Percentiles rank a stretch among this genome's conserved stretches.
phyloP scores from a whole-genome alignment of 92 coral and sea anemone species.

The Meandrina meandrites region DNA sequence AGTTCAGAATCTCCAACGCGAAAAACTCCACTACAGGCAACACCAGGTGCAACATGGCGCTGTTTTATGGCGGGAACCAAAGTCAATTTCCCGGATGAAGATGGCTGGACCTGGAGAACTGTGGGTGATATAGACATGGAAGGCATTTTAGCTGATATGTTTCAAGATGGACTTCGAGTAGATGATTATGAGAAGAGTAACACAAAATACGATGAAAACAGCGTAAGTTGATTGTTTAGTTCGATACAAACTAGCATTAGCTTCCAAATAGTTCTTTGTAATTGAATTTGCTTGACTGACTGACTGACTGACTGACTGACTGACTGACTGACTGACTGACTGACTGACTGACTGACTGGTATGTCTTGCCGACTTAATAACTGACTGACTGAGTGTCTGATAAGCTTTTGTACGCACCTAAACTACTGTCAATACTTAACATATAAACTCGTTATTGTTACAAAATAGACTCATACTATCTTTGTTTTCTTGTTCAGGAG shows the following conservation, averaged over 20 bases:
- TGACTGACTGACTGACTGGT: not conserved
- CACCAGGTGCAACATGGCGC: constrained; percentile 47
- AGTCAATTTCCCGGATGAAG: constrained; percentile 60
- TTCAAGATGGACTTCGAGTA: constrained; percentile 37
- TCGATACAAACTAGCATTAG: not conserved
- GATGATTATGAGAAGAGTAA: constrained; percentile 17
- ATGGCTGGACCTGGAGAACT: constrained; percentile 42
- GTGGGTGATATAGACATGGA: constrained; percentile 27
- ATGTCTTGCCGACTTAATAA: not conserved
- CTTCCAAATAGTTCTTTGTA: not conserved
- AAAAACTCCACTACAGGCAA: not conserved
- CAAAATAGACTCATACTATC: not conserved
- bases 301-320: not conserved
- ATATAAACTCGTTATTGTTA: no score
- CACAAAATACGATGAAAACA: not conserved
- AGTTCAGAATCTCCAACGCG: constrained; percentile 15
- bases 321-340: not conserved
- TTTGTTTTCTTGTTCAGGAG: constrained; percentile 8
- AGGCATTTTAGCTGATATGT: constrained; percentile 14
- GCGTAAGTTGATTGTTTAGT: constrained; percentile 17
- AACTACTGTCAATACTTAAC: no score
- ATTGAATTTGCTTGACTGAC: not conserved
- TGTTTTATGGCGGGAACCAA: constrained; percentile 66
- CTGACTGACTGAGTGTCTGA: not conserved
- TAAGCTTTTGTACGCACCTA: not conserved